Conservation (phyloP, 2,888 invertebrate species). For the Aspidapion aeneum region DNA sequence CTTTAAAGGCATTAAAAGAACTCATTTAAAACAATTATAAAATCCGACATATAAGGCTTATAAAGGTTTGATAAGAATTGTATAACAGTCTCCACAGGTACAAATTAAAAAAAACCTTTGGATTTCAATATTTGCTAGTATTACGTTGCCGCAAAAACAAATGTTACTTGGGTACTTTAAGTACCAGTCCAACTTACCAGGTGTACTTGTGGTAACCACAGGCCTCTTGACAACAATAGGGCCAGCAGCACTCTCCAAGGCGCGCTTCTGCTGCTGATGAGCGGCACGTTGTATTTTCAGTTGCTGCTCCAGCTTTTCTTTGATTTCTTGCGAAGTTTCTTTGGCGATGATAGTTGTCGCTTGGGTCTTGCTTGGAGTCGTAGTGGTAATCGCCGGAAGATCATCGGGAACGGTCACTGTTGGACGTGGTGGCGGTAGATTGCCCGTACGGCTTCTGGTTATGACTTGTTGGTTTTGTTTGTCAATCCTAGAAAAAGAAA, state of each 20-base stretch:
- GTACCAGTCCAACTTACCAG: background rate
- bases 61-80: no score
- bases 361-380: slow-evolving; percentile 43
- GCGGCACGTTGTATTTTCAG: slow-evolving; percentile 83
- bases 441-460: slow-evolving; percentile 77
- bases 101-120: no score
- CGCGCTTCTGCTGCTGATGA: slow-evolving; percentile 86
- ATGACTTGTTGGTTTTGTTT: slow-evolving; percentile 72
- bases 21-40: no score
- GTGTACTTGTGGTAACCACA: background rate
- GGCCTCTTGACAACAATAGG: background rate
- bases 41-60: no score
- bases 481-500: slow-evolving; percentile 55
- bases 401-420: slow-evolving; percentile 28
- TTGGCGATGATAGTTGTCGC: slow-evolving; percentile 54
- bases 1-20: no score
- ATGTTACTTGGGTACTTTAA: no score
- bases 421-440: slow-evolving; percentile 53
- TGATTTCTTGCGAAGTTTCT: slow-evolving; percentile 69
- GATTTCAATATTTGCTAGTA: no score
- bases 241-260: slow-evolving; percentile 52
- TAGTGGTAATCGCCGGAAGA: slow-evolving; percentile 25
- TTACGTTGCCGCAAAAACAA: no score
- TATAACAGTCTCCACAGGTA: no score
- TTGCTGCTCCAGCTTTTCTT: slow-evolving; percentile 90